Percentiles rank a stretch among this genome's conserved stretches.
Conservation (phyloP, 23 tunicate species). For the Diplosoma virens region DNA sequence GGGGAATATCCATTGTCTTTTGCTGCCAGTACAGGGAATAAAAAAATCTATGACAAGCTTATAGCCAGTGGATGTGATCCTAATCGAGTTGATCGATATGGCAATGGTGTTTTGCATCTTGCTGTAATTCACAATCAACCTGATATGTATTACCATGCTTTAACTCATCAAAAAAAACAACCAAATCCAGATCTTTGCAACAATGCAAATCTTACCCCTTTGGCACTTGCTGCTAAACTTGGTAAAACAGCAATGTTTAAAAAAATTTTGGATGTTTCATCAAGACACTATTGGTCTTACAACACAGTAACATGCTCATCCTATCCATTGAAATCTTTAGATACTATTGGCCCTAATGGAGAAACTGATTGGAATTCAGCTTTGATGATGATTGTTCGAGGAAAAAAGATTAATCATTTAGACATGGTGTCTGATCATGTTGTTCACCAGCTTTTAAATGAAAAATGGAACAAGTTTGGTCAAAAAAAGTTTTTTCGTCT, state of each 20-base stretch:
- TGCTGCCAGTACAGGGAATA: constrained; percentile 82
- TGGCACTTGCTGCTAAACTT: constrained; percentile 76
- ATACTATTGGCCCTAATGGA: constrained; percentile 64
- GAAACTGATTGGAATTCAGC: constrained; percentile 92
- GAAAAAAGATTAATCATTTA: constrained; percentile 63
- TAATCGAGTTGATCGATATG: constrained; percentile 43
- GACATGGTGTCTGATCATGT: constrained; percentile 65
- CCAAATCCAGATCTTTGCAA: constrained; percentile 55
- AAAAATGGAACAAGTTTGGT: constrained; percentile 84
- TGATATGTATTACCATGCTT: constrained; percentile 82
- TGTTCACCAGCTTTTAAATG: constrained; percentile 55
- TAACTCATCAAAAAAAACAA: constrained; percentile 25
- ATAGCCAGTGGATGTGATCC: constrained; percentile 55
- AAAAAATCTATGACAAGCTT: constrained; percentile 70
- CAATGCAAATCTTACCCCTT: constrained; percentile 52
- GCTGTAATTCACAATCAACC: constrained; percentile 87
- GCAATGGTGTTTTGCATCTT: constrained; percentile 75
- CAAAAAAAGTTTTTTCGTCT: constrained; percentile 53
- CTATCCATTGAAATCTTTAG: constrained; percentile 70
- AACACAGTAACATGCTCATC: constrained; percentile 77
- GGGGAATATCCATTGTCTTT: constrained; percentile 90
- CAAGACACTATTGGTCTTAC: constrained; percentile 71
- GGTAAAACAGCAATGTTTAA: constrained; percentile 79
- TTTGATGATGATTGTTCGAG: constrained; percentile 86
- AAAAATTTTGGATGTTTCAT: constrained; percentile 68